These are phyloP conservation scores for Arctocebus calabarensis DNA, from an alignment of 2,797 vertebrate species.

Conservation along the genomic window DNA sequence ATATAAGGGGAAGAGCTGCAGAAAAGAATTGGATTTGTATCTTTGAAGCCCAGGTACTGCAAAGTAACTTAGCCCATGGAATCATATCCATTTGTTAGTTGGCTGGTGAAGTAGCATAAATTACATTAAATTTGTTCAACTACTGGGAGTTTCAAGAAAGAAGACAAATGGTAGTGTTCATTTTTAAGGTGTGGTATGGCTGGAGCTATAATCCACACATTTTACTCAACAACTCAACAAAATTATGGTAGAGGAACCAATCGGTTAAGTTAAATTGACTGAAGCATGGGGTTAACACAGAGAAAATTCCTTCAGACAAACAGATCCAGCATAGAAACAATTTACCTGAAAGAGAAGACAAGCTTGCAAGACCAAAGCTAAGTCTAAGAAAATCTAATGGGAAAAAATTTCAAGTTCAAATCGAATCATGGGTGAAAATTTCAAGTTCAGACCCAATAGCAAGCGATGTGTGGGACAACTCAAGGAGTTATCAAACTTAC, in stretches of 20 bases:
- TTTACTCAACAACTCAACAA: background rate
- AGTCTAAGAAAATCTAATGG: constrained; percentile 17
- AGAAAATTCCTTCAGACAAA: background rate
- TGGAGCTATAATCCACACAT: background rate
- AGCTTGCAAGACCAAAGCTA: background rate
- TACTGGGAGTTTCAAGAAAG: constrained; percentile 59
- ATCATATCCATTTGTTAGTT: background rate
- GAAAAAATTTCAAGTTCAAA: constrained; percentile 42
- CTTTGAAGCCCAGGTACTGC: rapidly evolving
- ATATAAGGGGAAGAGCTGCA: background rate
- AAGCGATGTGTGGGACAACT: rapidly evolving
- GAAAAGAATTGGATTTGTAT: background rate
- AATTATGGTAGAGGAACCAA: background rate
- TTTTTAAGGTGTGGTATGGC: background rate
- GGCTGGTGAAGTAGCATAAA: background rate
- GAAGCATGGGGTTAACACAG: background rate
- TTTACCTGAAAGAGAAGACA: constrained; percentile 34
- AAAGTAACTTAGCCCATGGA: background rate
- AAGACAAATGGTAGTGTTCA: background rate
- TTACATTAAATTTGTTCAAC: constrained; percentile 19
- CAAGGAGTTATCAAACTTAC: constrained; percentile 33
- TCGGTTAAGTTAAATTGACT: background rate
- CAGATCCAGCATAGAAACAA: background rate
- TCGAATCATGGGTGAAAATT: rapidly evolving
- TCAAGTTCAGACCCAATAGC: background rate